Base-by-base conservation (phyloP, 2,797 vertebrate genomes). In the Gymnoscopelus braueri region DNA sequence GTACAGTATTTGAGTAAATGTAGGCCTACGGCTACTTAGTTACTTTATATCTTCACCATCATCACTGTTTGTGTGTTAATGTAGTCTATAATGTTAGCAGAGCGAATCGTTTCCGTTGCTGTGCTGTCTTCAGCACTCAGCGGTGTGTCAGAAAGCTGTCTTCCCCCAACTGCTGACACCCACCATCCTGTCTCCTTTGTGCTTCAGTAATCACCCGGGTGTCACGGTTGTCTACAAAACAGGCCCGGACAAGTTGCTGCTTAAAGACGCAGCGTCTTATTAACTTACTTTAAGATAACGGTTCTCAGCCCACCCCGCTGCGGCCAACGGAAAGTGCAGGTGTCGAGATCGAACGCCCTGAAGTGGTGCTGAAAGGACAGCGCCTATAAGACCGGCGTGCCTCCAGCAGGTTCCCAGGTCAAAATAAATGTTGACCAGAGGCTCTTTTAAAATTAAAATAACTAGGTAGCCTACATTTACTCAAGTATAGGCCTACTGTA, bases 351-450 rank as follows among this genome's bases (percentile, higher is more conserved):
- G 55, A 12, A 49, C 19, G 5, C 15, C 3, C 2, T 50, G 5
- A 8, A 39, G 50, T 58, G 77, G 82, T 87, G 74, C 84, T 88
- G 85, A 87, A 87, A 51, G 80, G 64, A 89, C 78, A 80, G 78
- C 64, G 49, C 51, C 49, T 10, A 19, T 19, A 9, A 1, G 11
- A 23, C 7, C 24, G 52, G 10, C 26, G 26, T 26, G 26, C 26
- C 26, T 26, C 26, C 26, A 3, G 26, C 26, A 19, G 19, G 19
- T 19, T 19, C 19, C 19, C 19, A 19, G 19, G 19, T 19, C 19
- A 19, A 19, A 19, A 19, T 19, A 19, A 19, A 19, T 19, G 19
- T 19, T 19, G 19, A 19, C 19, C 19, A 19, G 19, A 19, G 19
- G 19, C 19, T 19, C 19, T 19, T 19, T 19, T 19, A 19, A 19